Percentiles rank a stretch among this genome's conserved stretches.
These are phyloP conservation scores for Nebria ingens DNA, from an alignment of 1,140 invertebrate genomes.

Conservation along the genomic window DNA sequence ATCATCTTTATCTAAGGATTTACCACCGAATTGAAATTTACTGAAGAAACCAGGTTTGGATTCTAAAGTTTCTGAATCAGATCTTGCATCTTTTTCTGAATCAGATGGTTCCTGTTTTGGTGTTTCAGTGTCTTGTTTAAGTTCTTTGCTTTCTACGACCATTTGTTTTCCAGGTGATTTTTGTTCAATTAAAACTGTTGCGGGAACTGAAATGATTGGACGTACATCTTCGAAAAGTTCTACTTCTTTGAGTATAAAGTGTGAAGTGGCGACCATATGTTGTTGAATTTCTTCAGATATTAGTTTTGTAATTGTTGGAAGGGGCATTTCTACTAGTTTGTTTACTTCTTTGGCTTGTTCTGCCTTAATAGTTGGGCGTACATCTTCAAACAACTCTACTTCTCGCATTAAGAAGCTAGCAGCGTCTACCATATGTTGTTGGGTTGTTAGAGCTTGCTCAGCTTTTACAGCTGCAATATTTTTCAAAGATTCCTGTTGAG, in stretches of 20 bases:
- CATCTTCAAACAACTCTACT: slow-evolving; percentile 16
- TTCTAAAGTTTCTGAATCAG: slow-evolving; percentile 9
- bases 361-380: neutral
- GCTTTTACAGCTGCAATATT: neutral
- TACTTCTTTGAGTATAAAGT: slow-evolving; percentile 13
- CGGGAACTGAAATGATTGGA: neutral
- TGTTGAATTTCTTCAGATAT: neutral
- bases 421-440: slow-evolving; percentile 6
- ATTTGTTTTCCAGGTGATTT: slow-evolving; percentile 1
- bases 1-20: slow-evolving; percentile 11
- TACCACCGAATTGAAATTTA: slow-evolving; percentile 17
- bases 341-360: slow-evolving; percentile 16
- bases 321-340: slow-evolving; percentile 9
- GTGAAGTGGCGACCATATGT: slow-evolving; percentile 17
- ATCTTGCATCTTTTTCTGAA: slow-evolving; percentile 4
- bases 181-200: neutral
- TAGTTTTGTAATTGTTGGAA: neutral
- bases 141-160: neutral
- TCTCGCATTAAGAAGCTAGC: neutral
- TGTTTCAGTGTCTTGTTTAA: slow-evolving; percentile 10
- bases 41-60: slow-evolving; percentile 15
- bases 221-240: slow-evolving; percentile 14
- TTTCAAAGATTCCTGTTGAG: neutral
- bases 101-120: slow-evolving; percentile 13
- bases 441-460: neutral